Evolutionary conservation across 1,140 invertebrate genomes (phyloP).

Genomic region (Lineus longissimus): DNA sequence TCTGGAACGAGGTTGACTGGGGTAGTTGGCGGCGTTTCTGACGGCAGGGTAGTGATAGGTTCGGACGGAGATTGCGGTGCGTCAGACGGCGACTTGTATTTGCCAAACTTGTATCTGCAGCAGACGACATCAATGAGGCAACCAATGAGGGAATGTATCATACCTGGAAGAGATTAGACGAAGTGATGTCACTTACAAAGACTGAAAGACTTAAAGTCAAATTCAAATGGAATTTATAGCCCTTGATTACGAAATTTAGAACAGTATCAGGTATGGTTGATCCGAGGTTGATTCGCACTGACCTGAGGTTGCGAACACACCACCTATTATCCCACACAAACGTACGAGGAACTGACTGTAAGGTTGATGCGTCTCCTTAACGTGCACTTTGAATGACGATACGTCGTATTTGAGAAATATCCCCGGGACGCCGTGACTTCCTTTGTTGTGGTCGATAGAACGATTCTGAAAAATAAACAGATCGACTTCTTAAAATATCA

Average conservation of each 20-base stretch:
- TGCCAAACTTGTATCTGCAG: slow-evolving; percentile 16
- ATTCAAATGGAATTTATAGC: no score
- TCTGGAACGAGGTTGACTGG: no score
- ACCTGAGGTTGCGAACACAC: slow-evolving; percentile 76
- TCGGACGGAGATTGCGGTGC: no score
- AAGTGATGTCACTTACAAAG: background rate
- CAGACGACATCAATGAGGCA: slow-evolving; percentile 12
- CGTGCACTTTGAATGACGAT: slow-evolving; percentile 75
- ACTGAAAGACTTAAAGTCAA: no score
- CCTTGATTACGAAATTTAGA: no score
- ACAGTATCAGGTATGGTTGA: no score
- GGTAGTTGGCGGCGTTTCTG: no score
- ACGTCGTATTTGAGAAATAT: slow-evolving; percentile 94
- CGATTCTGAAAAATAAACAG: slow-evolving; percentile 56
- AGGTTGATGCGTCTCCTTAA: slow-evolving; percentile 73
- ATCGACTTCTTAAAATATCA: background rate
- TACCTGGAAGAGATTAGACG: slow-evolving; percentile 12
- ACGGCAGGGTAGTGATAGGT: no score
- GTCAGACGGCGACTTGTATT: slow-evolving; percentile 6
- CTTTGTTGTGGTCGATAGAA: slow-evolving; percentile 69
- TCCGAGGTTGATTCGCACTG: background rate
- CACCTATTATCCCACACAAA: slow-evolving; percentile 83
- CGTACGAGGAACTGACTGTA: slow-evolving; percentile 76
- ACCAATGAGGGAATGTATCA: slow-evolving; percentile 10
- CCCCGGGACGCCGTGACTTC: slow-evolving; percentile 86